A percentile compares a stretch with the other conserved stretches of the same genome.
Conservation (phyloP, 2,888 invertebrate species). For the Tetragnatha montana region DNA sequence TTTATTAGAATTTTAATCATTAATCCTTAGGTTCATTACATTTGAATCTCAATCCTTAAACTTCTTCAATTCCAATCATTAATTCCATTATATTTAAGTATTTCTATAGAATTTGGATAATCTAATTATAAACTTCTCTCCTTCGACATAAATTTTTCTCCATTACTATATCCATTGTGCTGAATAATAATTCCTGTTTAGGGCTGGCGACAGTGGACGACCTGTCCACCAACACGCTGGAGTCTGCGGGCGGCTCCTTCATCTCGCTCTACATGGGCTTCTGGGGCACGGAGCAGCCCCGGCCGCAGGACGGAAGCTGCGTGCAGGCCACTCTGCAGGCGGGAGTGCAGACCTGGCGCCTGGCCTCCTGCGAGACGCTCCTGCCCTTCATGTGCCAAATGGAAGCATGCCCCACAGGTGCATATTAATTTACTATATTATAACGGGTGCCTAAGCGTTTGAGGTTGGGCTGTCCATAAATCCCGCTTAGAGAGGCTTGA, state of each 20-base stretch:
- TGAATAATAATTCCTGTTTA: too few relatives aligned
- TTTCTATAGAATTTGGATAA: neutral
- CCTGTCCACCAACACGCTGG: slow-evolving; percentile 92
- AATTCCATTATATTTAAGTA: neutral
- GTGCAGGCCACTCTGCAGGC: slow-evolving; percentile 80
- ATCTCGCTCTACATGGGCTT: slow-evolving; percentile 95
- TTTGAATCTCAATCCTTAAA: too few relatives aligned
- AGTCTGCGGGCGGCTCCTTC: slow-evolving; percentile 91
- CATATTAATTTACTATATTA: neutral
- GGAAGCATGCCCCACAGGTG: slow-evolving; percentile 90
- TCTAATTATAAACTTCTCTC: too few relatives aligned
- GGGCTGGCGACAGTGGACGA: slow-evolving; percentile 93
- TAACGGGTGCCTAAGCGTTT: too few relatives aligned
- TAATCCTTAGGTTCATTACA: too few relatives aligned
- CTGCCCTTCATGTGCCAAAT: slow-evolving; percentile 95
- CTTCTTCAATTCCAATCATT: neutral
- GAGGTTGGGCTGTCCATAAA: too few relatives aligned
- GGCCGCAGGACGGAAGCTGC: slow-evolving; percentile 91
- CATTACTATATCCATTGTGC: neutral
- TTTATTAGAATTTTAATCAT: too few relatives aligned
- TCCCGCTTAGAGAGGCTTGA: too few relatives aligned
- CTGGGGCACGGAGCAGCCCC: slow-evolving; percentile 93
- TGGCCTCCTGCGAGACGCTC: slow-evolving; percentile 94
- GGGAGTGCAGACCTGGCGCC: slow-evolving; percentile 87
- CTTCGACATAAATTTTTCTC: too few relatives aligned